A percentile compares a stretch with the other conserved stretches of the same genome.
These are phyloP conservation scores for Lasioglossum baleicum DNA, from an alignment of 1,140 invertebrate species.

Conservation along the genomic window DNA sequence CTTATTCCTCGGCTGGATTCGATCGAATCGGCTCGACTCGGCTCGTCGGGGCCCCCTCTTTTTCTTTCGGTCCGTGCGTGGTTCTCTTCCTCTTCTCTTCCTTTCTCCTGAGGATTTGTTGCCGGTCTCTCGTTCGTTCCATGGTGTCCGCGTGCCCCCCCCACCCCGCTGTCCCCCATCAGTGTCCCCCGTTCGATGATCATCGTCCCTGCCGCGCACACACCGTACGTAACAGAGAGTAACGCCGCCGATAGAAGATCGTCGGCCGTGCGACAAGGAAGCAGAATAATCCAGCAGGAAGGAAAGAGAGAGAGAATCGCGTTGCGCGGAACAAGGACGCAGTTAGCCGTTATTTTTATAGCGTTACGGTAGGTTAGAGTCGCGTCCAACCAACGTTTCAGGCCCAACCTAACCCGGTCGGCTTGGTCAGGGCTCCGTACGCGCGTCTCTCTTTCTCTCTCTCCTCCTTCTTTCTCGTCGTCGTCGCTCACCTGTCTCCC, in stretches of 20 bases:
- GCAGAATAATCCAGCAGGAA: constrained; percentile 46
- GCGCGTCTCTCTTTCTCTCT: constrained; percentile 37
- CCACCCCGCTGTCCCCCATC: background rate
- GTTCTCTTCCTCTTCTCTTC: too few species aligned
- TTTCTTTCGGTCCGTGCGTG: background rate
- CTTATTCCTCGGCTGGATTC: constrained; percentile 6
- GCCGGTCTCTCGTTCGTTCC: background rate
- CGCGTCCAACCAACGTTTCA: constrained; percentile 69
- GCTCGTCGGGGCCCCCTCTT: background rate
- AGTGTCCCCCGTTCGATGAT: constrained; percentile 33
- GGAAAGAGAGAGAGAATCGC: constrained; percentile 50
- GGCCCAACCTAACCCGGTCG: constrained; percentile 64
- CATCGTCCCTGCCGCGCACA: constrained; percentile 22
- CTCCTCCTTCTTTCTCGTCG: constrained; percentile 5
- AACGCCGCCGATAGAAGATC: constrained; percentile 54
- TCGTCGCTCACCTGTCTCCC: constrained; percentile 37
- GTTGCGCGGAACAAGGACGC: constrained; percentile 51
- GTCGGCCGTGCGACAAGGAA: constrained; percentile 56
- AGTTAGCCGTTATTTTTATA: constrained; percentile 76
- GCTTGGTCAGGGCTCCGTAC: constrained; percentile 59
- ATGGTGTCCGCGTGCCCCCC: background rate
- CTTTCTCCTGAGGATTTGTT: background rate
- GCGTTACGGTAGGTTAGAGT: constrained; percentile 77
- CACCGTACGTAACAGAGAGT: constrained; percentile 48
- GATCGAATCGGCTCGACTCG: background rate